These are phyloP conservation scores for Orthonychiurus folsomi DNA, from an alignment of 2,888 invertebrate genomes.

Conservation along the genomic window DNA sequence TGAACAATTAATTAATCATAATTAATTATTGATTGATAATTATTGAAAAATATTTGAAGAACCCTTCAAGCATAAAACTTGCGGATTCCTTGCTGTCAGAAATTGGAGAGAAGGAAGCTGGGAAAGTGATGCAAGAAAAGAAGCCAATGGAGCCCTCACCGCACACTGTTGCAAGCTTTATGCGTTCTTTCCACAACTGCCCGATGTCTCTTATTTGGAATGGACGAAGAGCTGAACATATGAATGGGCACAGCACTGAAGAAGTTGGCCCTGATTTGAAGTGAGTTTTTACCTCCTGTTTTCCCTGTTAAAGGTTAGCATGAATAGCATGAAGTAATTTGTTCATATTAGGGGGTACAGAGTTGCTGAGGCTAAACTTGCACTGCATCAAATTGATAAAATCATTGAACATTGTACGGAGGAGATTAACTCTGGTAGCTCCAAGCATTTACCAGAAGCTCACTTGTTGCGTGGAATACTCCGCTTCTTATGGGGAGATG, in stretches of 20 bases:
- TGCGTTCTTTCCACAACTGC: not conserved
- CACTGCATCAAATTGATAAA: slow-evolving; percentile 21
- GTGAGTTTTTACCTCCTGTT: not conserved
- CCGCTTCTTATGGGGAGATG: slow-evolving; percentile 51
- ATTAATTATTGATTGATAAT: no score
- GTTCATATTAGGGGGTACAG: not conserved
- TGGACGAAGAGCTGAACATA: not conserved
- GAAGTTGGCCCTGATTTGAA: not conserved
- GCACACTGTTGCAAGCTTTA: slow-evolving; percentile 1
- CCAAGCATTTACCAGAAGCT: slow-evolving; percentile 20
- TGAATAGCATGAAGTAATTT: not conserved
- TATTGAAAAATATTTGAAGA: no score
- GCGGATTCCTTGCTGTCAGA: slow-evolving; percentile 83
- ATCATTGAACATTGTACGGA: slow-evolving; percentile 30
- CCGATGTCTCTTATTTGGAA: not conserved
- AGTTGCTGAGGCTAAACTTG: slow-evolving; percentile 25
- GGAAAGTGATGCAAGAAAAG: not conserved
- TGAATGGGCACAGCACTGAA: no score
- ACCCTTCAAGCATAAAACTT: slow-evolving; percentile 62
- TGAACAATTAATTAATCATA: no score
- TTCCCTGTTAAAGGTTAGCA: no score
- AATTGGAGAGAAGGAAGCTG: slow-evolving; percentile 50
- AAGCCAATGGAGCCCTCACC: not conserved
- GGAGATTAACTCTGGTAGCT: slow-evolving; percentile 26
- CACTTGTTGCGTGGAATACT: slow-evolving; percentile 30